Evolutionary conservation across 2,113 vertebrate species (phyloP).

Genomic region (Nipponia nippon): DNA sequence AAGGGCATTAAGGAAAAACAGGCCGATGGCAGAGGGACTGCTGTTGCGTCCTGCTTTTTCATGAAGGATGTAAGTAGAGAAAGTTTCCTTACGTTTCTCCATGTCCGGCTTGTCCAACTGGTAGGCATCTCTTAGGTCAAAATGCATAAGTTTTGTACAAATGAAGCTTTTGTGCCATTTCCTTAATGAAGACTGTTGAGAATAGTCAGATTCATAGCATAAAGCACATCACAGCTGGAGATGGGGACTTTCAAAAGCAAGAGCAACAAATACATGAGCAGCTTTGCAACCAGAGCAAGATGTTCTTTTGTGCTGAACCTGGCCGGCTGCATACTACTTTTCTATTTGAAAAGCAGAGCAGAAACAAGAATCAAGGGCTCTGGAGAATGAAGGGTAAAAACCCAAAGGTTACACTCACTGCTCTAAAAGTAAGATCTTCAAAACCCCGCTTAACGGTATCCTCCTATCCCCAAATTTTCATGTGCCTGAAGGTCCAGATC

Average conservation of each 20-base stretch:
- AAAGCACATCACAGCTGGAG: slow-evolving; percentile 16
- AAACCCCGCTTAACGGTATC: fast-evolving
- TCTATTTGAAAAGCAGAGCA: not conserved
- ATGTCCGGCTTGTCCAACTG: not conserved
- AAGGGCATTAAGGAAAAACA: slow-evolving; percentile 34
- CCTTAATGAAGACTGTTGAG: not conserved
- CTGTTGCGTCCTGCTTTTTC: not conserved
- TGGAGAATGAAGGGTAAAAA: not conserved
- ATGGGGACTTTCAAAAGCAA: not conserved
- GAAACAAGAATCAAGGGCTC: not conserved
- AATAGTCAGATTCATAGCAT: not conserved
- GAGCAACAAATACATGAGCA: not conserved
- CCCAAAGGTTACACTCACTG: not conserved
- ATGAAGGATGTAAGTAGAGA: not conserved
- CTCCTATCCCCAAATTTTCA: not conserved
- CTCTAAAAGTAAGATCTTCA: not conserved
- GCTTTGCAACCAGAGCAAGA: not conserved
- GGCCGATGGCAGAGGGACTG: not conserved
- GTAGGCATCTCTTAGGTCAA: not conserved
- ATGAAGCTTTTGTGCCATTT: not conserved
- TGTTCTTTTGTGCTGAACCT: not conserved
- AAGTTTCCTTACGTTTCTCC: slow-evolving; percentile 1
- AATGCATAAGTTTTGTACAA: not conserved
- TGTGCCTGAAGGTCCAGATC: not conserved
- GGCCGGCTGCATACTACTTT: not conserved